A percentile compares a stretch with the other conserved stretches of the same genome.
Evolutionary conservation across 2,797 vertebrate species (phyloP).

Genomic region (Thamnophis elegans): DNA sequence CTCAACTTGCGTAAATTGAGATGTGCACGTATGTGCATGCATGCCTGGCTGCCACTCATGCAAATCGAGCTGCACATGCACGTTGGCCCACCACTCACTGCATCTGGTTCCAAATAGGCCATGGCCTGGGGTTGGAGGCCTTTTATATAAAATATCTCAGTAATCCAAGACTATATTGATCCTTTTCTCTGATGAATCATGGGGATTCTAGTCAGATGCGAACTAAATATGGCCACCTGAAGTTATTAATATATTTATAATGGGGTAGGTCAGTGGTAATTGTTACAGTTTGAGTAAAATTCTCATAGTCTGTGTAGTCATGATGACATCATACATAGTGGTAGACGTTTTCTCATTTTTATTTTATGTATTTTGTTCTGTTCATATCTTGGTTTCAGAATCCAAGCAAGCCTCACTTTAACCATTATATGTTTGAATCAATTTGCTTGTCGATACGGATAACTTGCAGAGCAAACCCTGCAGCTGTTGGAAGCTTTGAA

Average conservation of each 20-base stretch:
- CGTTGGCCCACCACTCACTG: fast-evolving
- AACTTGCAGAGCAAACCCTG: slow-evolving; percentile 91
- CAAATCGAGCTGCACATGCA: not conserved
- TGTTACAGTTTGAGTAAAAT: not conserved
- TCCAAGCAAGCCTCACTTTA: slow-evolving; percentile 98
- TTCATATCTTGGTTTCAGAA: slow-evolving; percentile 78
- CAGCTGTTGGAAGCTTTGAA: slow-evolving; percentile 90
- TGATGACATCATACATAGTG: not conserved
- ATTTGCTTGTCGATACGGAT: slow-evolving; percentile 94
- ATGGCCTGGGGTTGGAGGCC: not conserved
- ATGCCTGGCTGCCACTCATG: not conserved
- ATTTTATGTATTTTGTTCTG: not conserved
- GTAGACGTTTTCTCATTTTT: not conserved
- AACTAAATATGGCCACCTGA: not conserved
- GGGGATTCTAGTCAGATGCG: not conserved
- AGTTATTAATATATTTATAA: not conserved
- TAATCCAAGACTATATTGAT: not conserved
- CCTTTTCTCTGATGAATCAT: not conserved
- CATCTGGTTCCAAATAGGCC: not conserved
- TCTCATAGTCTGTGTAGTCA: not conserved
- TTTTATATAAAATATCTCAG: not conserved
- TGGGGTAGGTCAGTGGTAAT: not conserved
- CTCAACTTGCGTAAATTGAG: not conserved
- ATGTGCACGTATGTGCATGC: not conserved
- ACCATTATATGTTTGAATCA: slow-evolving; percentile 98